A percentile compares a stretch with the other conserved stretches of the same genome.
phyloP scores from a whole-genome alignment of 2,888 invertebrate species.

The Drosophila neutralis region DNA sequence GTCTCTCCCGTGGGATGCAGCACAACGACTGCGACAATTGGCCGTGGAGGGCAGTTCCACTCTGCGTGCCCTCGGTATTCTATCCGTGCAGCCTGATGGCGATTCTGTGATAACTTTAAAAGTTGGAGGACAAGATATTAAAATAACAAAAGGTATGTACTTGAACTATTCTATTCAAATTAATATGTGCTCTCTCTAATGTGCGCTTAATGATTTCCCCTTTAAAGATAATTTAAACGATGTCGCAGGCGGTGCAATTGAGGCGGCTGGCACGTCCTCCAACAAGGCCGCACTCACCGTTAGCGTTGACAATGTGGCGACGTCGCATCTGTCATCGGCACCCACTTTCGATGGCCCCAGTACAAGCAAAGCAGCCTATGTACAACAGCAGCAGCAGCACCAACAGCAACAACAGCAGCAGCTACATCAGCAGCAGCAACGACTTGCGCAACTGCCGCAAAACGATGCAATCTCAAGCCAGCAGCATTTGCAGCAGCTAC shows the following conservation, averaged over 20 bases:
- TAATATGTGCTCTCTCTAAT: not conserved
- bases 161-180: not conserved
- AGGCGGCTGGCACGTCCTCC: constrained; percentile 80
- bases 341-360: constrained; percentile 71
- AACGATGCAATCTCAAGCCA: constrained; percentile 77
- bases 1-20: constrained; percentile 98
- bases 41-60: constrained; percentile 96
- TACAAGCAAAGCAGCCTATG: constrained; percentile 73
- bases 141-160: constrained; percentile 70
- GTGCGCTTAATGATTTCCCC: not conserved
- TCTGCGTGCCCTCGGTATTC: constrained; percentile 95
- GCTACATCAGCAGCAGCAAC: constrained; percentile 64
- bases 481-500: constrained; percentile 60
- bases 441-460: constrained; percentile 60
- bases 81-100: constrained; percentile 97
- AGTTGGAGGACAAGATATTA: constrained; percentile 90
- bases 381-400: constrained; percentile 68
- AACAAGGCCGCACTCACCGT: constrained; percentile 49
- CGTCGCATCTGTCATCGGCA: constrained; percentile 61
- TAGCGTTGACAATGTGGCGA: constrained; percentile 55
- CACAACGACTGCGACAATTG: constrained; percentile 94
- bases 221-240: constrained; percentile 75
- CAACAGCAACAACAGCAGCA: constrained; percentile 18
- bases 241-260: constrained; percentile 66
- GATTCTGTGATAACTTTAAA: constrained; percentile 91